Evolutionary conservation across 2,888 invertebrate species (phyloP).

Genomic region (Agrotis exclamationis): DNA sequence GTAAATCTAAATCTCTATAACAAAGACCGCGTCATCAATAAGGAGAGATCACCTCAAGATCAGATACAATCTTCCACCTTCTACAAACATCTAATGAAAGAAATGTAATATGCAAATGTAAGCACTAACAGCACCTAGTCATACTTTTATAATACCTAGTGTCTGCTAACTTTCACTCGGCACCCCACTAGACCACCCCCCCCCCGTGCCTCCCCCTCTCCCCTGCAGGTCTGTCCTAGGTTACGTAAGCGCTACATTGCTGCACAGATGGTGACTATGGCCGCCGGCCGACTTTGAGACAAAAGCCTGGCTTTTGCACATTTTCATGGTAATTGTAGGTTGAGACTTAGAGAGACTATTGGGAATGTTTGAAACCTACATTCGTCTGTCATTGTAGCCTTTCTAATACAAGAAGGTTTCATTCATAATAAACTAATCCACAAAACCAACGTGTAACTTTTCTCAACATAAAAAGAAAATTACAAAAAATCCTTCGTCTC

Average conservation of each 20-base stretch:
- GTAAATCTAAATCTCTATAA: too few species aligned
- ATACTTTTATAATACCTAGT: slow-evolving; percentile 59
- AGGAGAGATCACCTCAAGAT: not conserved
- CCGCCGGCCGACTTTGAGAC: slow-evolving; percentile 48
- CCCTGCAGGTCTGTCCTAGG: slow-evolving; percentile 43
- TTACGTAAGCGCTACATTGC: slow-evolving; percentile 58
- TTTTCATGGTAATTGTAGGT: slow-evolving; percentile 47
- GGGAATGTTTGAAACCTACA: not conserved
- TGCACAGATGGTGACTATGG: slow-evolving; percentile 58
- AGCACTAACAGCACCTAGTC: slow-evolving; percentile 46
- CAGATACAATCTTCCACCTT: slow-evolving; percentile 5
- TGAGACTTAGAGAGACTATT: slow-evolving; percentile 4
- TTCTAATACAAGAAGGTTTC: not conserved
- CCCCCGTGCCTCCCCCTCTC: not conserved
- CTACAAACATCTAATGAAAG: slow-evolving; percentile 36
- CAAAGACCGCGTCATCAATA: not conserved
- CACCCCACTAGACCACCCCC: slow-evolving; percentile 28
- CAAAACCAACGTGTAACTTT: not conserved
- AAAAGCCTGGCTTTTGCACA: slow-evolving; percentile 38
- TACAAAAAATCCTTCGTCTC: slow-evolving; percentile 25
- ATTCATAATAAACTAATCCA: not conserved
- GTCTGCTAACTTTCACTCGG: slow-evolving; percentile 63
- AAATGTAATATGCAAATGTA: slow-evolving; percentile 51
- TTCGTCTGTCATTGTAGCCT: not conserved
- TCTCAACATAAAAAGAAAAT: slow-evolving; percentile 40